Evolutionary conservation across 2,113 vertebrate genomes (phyloP).

Genomic region (Corythaixoides concolor): DNA sequence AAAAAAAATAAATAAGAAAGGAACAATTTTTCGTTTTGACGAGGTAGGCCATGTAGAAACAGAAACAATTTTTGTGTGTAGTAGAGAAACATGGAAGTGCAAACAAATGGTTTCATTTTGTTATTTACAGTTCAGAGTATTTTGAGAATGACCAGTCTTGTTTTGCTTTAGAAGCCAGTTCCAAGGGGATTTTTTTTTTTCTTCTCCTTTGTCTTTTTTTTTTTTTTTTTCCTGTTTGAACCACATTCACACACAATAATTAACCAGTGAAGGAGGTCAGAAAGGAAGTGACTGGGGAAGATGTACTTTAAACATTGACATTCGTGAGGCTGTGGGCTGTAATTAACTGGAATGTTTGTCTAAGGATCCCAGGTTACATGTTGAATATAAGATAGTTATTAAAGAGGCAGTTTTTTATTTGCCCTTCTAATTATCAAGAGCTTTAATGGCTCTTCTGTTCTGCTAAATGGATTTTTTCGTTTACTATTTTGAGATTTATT

Average conservation of each 20-base stretch:
- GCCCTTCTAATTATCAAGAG: conserved; percentile 4
- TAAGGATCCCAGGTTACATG: neutral
- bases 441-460: neutral
- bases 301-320: conserved; percentile 14
- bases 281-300: conserved; percentile 32
- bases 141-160: conserved; percentile 5
- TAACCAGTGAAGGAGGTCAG: conserved; percentile 35
- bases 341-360: conserved; percentile 37
- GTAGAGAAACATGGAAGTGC: neutral
- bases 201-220: neutral
- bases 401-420: conserved; percentile 11
- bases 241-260: conserved; percentile 22
- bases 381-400: neutral
- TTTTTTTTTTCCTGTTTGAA: neutral
- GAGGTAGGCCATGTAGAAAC: neutral
- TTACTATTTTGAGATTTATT: neutral
- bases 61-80: neutral
- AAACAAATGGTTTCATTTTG: conserved; percentile 18
- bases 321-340: conserved; percentile 15
- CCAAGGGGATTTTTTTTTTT: neutral
- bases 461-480: neutral
- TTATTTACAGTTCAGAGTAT: neutral
- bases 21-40: neutral
- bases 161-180: conserved; percentile 22
- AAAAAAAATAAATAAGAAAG: neutral